phyloP scores from a whole-genome alignment of 2,797 vertebrate genomes.

The Meriones psammophilus region DNA sequence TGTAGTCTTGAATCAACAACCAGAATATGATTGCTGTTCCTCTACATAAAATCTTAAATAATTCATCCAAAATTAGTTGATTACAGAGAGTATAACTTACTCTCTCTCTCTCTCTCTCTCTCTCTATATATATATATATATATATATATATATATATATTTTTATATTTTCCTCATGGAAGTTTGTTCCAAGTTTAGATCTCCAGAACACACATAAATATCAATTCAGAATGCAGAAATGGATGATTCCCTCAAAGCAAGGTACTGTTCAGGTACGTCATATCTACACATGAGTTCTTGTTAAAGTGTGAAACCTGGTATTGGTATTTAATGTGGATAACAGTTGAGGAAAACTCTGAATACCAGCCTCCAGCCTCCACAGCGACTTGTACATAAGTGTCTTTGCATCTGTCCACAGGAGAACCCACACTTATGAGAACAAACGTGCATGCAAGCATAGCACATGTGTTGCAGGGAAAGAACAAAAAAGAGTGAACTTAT shows the following conservation, averaged over 20 bases:
- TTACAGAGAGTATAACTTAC: neutral
- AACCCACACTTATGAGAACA: neutral
- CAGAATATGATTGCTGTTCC: neutral
- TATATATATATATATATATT: too few relatives aligned
- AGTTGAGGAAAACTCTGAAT: neutral
- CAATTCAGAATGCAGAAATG: neutral
- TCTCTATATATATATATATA: too few relatives aligned
- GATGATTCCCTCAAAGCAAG: fast-evolving
- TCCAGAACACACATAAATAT: neutral
- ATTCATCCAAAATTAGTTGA: neutral
- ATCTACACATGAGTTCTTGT: neutral
- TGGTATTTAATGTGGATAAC: neutral
- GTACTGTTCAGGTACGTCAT: neutral
- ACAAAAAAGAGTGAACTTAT: too few relatives aligned
- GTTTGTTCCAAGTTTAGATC: neutral
- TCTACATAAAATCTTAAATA: neutral
- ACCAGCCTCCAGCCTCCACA: neutral
- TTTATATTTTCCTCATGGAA: neutral
- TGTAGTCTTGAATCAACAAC: neutral
- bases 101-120: neutral
- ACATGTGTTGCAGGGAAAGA: too few relatives aligned
- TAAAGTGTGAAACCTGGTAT: neutral
- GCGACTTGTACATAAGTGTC: neutral
- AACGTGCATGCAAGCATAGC: neutral
- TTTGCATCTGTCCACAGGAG: too few relatives aligned